Conservation (phyloP, 30 jellyfish, hydroid and myxozoan species). For the Aurelia aurita complex sp. Pacific region DNA sequence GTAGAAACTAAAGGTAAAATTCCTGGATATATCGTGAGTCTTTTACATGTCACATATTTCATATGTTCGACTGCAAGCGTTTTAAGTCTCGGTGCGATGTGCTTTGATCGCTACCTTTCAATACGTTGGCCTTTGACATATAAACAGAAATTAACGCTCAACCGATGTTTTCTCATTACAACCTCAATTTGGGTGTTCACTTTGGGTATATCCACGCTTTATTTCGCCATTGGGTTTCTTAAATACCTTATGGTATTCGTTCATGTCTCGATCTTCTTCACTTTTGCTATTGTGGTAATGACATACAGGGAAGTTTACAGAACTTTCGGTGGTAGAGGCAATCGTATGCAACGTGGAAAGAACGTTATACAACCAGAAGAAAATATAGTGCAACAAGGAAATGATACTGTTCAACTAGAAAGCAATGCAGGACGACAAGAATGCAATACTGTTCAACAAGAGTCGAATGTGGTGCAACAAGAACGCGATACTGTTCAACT, state of each 20-base stretch:
- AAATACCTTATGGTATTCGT: constrained; percentile 8
- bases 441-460: too few species aligned
- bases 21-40: not conserved
- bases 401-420: too few species aligned
- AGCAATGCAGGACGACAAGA: too few species aligned
- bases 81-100: constrained; percentile 28
- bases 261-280: constrained; percentile 13
- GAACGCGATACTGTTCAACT: too few species aligned
- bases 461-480: too few species aligned
- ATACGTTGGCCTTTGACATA: constrained; percentile 26
- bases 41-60: constrained; percentile 35
- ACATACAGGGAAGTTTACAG: constrained; percentile 10
- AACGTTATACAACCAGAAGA: too few species aligned
- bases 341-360: too few species aligned
- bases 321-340: not conserved
- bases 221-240: constrained; percentile 6
- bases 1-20: not conserved
- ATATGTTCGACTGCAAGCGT: constrained; percentile 21
- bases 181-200: constrained; percentile 28
- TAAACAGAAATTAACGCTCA: constrained; percentile 4
- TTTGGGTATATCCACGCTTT: not conserved
- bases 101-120: constrained; percentile 51
- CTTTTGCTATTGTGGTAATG: not conserved
- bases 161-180: not conserved
- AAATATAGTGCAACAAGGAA: too few species aligned